A percentile compares a stretch with the other conserved stretches of the same genome.
phyloP scores from a whole-genome alignment of 2,797 vertebrate species.

The Poecilia velifera region DNA sequence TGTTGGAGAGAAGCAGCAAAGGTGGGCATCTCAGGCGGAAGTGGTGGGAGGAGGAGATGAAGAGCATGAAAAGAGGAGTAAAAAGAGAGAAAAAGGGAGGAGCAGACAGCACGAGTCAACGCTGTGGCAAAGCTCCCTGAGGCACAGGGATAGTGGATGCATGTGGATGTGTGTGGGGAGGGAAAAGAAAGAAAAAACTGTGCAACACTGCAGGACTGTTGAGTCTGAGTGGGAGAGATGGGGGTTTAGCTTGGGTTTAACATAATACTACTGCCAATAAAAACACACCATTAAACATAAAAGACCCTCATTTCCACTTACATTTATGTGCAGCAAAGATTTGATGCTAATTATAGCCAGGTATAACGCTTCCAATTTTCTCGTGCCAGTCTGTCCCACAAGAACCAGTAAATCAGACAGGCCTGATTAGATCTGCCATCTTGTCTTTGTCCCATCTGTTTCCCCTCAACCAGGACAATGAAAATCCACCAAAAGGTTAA shows the following conservation, averaged over 20 bases:
- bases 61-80: neutral
- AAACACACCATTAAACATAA: neutral
- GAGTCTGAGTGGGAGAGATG: slow-evolving; percentile 23
- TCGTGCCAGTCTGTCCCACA: neutral
- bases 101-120: slow-evolving; percentile 31
- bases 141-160: slow-evolving; percentile 37
- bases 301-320: slow-evolving; percentile 5
- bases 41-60: slow-evolving; percentile 20
- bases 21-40: slow-evolving; percentile 52
- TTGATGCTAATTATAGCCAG: slow-evolving; percentile 6
- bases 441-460: slow-evolving; percentile 1
- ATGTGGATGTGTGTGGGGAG: slow-evolving; percentile 13
- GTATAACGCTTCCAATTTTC: neutral
- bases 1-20: slow-evolving; percentile 16
- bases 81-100: slow-evolving; percentile 12
- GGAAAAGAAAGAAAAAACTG: slow-evolving; percentile 19
- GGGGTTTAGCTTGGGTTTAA: neutral
- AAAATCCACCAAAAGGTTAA: slow-evolving; percentile 29
- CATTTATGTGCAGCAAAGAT: neutral
- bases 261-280: neutral
- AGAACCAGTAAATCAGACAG: slow-evolving; percentile 22
- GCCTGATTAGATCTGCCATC: slow-evolving; percentile 6
- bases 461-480: slow-evolving; percentile 7
- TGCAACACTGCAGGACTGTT: slow-evolving; percentile 34
- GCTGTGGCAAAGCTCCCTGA: slow-evolving; percentile 47